A percentile compares a stretch with the other conserved stretches of the same genome.
These are phyloP conservation scores for Papilio aristodemus DNA, from an alignment of 1,140 invertebrate genomes.

Conservation along the genomic window DNA sequence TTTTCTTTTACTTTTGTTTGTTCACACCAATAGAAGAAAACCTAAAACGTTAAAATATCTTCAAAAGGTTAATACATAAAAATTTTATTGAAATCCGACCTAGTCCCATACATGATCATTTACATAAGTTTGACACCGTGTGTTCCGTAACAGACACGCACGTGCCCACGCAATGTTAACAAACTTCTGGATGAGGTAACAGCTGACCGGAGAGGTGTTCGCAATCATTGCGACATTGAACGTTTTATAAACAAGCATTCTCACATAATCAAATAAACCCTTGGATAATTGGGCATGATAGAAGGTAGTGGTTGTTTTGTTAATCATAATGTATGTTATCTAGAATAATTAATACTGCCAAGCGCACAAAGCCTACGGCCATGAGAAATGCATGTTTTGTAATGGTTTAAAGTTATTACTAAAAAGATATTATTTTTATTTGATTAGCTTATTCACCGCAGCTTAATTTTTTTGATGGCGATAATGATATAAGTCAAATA, in stretches of 20 bases:
- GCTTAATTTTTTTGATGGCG: too few species aligned
- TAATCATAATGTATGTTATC: too few species aligned
- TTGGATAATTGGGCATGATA: background rate
- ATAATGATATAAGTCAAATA: background rate
- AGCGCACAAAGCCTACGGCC: too few species aligned
- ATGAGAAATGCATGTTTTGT: too few species aligned
- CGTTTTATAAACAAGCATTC: constrained; percentile 6
- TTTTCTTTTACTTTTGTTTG: too few species aligned
- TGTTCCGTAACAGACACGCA: background rate
- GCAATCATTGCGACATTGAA: background rate
- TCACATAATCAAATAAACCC: background rate
- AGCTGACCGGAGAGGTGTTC: background rate
- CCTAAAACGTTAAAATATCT: background rate
- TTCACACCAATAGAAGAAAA: background rate
- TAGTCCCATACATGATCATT: constrained; percentile 6
- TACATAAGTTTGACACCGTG: constrained; percentile 7
- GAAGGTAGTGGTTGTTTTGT: too few species aligned
- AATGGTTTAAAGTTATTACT: too few species aligned
- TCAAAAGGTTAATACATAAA: background rate
- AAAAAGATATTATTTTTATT: too few species aligned
- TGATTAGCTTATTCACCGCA: too few species aligned
- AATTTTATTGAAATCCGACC: background rate
- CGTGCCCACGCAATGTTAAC: constrained; percentile 6
- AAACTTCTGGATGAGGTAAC: constrained; percentile 8
- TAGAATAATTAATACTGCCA: too few species aligned